A percentile compares a stretch with the other conserved stretches of the same genome.
Evolutionary conservation across 2,113 vertebrate genomes (phyloP).

Genomic region (Leptobrachium ailaonicum): DNA sequence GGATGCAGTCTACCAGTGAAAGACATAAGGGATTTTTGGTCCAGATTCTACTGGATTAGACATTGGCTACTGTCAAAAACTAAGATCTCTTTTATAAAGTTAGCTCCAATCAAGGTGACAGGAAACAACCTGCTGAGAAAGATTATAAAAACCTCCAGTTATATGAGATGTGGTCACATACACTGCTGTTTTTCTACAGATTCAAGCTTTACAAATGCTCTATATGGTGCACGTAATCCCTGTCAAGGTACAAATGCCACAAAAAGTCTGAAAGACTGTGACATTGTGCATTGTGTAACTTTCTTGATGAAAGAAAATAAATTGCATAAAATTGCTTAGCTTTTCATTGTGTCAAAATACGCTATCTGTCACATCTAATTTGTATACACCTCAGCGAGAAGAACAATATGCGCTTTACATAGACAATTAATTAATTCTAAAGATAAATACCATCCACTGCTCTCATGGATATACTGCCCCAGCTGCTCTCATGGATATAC

Average conservation of each 20-base stretch:
- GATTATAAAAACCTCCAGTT: not conserved
- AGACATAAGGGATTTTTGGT: not conserved
- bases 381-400: not conserved
- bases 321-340: not conserved
- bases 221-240: not conserved
- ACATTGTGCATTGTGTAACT: not conserved
- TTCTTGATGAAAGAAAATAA: not conserved
- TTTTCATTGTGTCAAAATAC: not conserved
- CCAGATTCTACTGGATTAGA: slow-evolving; percentile 4
- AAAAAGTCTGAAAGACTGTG: not conserved
- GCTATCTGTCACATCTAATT: slow-evolving; percentile 15
- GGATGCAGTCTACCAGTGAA: not conserved
- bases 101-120: not conserved
- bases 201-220: not conserved
- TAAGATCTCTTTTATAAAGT: rapidly evolving
- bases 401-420: no score
- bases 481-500: no score
- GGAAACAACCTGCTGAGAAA: rapidly evolving
- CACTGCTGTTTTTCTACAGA: not conserved
- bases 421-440: no score
- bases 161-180: not conserved
- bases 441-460: not conserved
- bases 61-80: not conserved
- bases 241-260: not conserved
- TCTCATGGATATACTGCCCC: no score